Evolutionary conservation across 2,797 vertebrate genomes (phyloP).

Genomic region (Carapus acus): DNA sequence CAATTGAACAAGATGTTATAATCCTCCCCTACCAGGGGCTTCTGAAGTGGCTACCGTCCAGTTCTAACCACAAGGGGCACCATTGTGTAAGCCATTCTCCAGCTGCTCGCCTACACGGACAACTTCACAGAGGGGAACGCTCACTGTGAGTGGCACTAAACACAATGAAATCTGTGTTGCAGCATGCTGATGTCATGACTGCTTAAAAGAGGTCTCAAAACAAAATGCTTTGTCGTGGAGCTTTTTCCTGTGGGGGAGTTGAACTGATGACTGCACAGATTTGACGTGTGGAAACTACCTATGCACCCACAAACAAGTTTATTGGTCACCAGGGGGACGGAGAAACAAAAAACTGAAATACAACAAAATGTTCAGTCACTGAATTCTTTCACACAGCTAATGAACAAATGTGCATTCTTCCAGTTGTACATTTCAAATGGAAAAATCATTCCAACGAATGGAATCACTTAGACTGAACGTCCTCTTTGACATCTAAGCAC

Average conservation of each 20-base stretch:
- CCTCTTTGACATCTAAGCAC: constrained; percentile 4
- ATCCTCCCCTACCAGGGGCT: constrained; percentile 38
- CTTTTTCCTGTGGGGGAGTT: constrained; percentile 58
- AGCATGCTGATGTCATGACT: constrained; percentile 53
- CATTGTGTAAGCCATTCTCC: constrained; percentile 56
- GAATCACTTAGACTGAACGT: not conserved
- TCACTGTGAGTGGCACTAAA: constrained; percentile 50
- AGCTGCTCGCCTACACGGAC: constrained; percentile 53
- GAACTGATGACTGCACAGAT: constrained; percentile 46
- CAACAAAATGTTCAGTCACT: constrained; percentile 3
- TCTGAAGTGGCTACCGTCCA: constrained; percentile 48
- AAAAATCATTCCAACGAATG: not conserved
- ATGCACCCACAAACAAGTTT: constrained; percentile 25
- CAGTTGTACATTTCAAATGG: constrained; percentile 4
- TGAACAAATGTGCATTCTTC: constrained; percentile 20
- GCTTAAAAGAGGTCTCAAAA: constrained; percentile 53
- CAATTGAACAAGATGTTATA: constrained; percentile 45
- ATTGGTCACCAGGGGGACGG: constrained; percentile 38
- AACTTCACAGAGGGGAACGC: constrained; percentile 56
- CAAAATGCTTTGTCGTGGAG: constrained; percentile 65
- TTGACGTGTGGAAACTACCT: constrained; percentile 39
- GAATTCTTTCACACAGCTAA: not conserved
- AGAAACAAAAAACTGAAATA: not conserved
- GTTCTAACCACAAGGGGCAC: constrained; percentile 45
- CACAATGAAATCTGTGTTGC: constrained; percentile 74